Conservation (phyloP, 2,113 vertebrate species). For the Osmerus eperlanus region DNA sequence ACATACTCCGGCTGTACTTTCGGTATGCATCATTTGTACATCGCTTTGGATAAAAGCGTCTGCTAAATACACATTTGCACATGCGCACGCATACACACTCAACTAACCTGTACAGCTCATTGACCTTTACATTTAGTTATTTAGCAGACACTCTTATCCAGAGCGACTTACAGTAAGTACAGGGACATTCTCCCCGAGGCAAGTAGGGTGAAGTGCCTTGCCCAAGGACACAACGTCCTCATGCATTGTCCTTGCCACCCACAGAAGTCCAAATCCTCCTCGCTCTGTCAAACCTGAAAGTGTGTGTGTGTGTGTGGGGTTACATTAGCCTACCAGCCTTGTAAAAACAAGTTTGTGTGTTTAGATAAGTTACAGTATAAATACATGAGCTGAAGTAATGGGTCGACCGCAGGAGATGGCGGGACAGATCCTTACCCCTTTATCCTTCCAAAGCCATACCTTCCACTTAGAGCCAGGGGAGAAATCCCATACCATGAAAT, state of each 20-base stretch:
- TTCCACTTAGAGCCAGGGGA: not conserved
- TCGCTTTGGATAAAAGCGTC: too few species aligned
- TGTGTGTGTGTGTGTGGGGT: not conserved
- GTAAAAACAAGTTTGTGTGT: not conserved
- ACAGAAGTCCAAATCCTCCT: too few species aligned
- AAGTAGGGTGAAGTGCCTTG: too few species aligned
- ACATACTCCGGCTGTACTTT: too few species aligned
- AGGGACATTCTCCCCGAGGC: too few species aligned
- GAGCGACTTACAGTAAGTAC: too few species aligned
- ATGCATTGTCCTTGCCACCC: too few species aligned
- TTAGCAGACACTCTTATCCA: too few species aligned
- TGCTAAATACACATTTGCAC: not conserved
- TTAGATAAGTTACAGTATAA: conserved; percentile 10
- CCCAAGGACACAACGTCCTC: too few species aligned
- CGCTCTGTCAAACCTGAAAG: not conserved
- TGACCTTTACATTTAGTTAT: too few species aligned
- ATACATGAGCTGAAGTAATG: conserved; percentile 6
- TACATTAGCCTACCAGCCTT: not conserved
- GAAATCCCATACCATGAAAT: conserved; percentile 11
- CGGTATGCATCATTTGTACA: too few species aligned
- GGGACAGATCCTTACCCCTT: not conserved
- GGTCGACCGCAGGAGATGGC: not conserved
- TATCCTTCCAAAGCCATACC: conserved; percentile 6
- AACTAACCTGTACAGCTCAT: not conserved
- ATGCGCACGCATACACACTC: not conserved